Evolutionary conservation across 2,888 invertebrate genomes (phyloP).

Genomic region (Dryobota labecula): DNA sequence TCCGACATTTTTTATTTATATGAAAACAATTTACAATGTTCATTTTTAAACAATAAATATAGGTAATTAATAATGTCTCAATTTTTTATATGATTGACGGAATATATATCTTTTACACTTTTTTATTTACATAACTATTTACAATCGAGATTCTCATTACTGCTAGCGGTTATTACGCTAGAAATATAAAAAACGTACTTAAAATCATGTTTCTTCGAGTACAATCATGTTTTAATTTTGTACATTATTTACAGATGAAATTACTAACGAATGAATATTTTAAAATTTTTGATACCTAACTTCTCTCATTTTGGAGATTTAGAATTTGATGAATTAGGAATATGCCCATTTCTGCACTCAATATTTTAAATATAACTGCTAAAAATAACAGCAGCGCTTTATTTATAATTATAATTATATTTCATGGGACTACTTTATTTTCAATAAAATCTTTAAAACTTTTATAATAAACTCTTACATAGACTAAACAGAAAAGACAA

Average conservation of each 20-base stretch:
- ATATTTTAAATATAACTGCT: conserved; percentile 27
- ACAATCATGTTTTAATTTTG: conserved; percentile 72
- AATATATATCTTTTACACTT: conserved; percentile 85
- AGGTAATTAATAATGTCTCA: conserved; percentile 81
- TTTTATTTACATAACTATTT: conserved; percentile 86
- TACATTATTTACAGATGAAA: conserved; percentile 85
- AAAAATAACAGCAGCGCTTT: conserved; percentile 27
- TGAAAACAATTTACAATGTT: conserved; percentile 89
- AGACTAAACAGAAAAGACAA: conserved; percentile 48
- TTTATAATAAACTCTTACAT: conserved; percentile 53
- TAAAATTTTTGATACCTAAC: conserved; percentile 31
- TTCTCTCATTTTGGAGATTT: conserved; percentile 22
- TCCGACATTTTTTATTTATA: conserved; percentile 84
- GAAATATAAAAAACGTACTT: conserved; percentile 80
- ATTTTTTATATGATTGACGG: conserved; percentile 83
- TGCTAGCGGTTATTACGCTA: conserved; percentile 76
- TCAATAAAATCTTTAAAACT: conserved; percentile 42
- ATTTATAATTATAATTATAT: conserved; percentile 9
- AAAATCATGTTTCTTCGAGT: conserved; percentile 73
- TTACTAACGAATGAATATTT: conserved; percentile 55
- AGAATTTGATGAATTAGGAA: conserved; percentile 16
- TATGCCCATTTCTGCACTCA: conserved; percentile 11
- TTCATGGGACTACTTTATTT: conserved; percentile 16
- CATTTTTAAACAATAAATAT: conserved; percentile 87
- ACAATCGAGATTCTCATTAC: conserved; percentile 75